These are phyloP conservation scores for Eupithecia pulchellata DNA, from an alignment of 2,888 invertebrate species.

Conservation along the genomic window DNA sequence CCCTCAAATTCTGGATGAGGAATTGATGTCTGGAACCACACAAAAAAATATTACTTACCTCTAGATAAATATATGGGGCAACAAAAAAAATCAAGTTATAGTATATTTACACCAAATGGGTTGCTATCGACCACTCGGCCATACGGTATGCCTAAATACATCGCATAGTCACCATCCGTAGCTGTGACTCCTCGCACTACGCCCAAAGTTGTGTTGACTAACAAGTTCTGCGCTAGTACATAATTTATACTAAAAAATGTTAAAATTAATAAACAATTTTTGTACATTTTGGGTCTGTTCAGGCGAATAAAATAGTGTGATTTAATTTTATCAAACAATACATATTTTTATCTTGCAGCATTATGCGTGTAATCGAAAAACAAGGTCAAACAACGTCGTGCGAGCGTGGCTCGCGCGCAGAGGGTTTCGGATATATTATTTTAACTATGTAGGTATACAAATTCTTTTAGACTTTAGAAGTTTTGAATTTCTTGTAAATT, in stretches of 20 bases:
- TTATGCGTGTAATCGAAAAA: background rate
- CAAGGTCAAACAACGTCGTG: too few relatives aligned
- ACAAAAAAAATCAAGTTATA: background rate
- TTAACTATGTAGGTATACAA: too few relatives aligned
- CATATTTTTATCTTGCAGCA: background rate
- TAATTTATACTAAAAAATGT: background rate
- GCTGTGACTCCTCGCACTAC: constrained; percentile 59
- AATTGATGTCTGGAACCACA: constrained; percentile 50
- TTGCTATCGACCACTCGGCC: constrained; percentile 58
- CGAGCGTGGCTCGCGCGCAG: too few relatives aligned
- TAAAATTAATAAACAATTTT: background rate
- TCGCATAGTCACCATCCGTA: constrained; percentile 59
- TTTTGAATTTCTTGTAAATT: too few relatives aligned
- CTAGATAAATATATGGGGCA: background rate
- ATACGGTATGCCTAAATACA: constrained; percentile 70
- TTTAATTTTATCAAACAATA: background rate
- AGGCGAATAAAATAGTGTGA: background rate
- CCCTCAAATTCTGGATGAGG: constrained; percentile 57
- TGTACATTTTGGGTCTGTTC: constrained; percentile 4
- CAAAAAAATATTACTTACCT: background rate
- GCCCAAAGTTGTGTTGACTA: constrained; percentile 42
- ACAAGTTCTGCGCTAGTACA: background rate
- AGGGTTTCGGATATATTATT: too few relatives aligned
- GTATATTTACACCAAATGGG: constrained; percentile 65
- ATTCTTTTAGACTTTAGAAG: too few relatives aligned